These are phyloP conservation scores for Oplegnathus fasciatus DNA, from an alignment of 2,113 vertebrate species.

Conservation along the genomic window DNA sequence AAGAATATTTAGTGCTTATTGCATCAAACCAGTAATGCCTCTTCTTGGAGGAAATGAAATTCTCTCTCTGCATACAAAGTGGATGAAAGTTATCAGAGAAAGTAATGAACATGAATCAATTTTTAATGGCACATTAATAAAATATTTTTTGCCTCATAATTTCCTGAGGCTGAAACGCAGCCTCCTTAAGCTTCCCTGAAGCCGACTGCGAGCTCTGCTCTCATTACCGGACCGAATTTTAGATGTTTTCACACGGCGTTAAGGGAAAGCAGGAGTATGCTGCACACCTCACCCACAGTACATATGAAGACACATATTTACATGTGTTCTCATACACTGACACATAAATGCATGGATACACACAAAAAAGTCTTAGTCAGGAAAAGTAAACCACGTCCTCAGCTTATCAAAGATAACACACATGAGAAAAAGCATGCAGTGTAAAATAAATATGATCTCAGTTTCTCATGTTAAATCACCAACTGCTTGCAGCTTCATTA, in stretches of 20 bases:
- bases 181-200: slow-evolving; percentile 49
- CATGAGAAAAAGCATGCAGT: not conserved
- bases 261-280: not conserved
- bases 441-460: not conserved
- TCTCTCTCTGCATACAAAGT: slow-evolving; percentile 60
- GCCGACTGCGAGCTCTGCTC: slow-evolving; percentile 34
- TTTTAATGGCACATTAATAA: slow-evolving; percentile 82
- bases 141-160: slow-evolving; percentile 71
- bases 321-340: not conserved
- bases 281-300: not conserved
- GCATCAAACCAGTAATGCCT: slow-evolving; percentile 47
- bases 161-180: slow-evolving; percentile 61
- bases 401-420: not conserved
- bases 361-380: slow-evolving; percentile 12
- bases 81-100: slow-evolving; percentile 70
- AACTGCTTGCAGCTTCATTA: not conserved
- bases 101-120: slow-evolving; percentile 78
- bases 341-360: slow-evolving; percentile 9
- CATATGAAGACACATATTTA: slow-evolving; percentile 4
- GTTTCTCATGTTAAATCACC: not conserved
- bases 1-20: slow-evolving; percentile 41
- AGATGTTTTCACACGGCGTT: slow-evolving; percentile 35
- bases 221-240: slow-evolving; percentile 52
- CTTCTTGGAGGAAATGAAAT: slow-evolving; percentile 61
- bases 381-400: slow-evolving; percentile 36